These are phyloP conservation scores for Fopius arisanus DNA, from an alignment of 1,140 invertebrate species.

Conservation along the genomic window DNA sequence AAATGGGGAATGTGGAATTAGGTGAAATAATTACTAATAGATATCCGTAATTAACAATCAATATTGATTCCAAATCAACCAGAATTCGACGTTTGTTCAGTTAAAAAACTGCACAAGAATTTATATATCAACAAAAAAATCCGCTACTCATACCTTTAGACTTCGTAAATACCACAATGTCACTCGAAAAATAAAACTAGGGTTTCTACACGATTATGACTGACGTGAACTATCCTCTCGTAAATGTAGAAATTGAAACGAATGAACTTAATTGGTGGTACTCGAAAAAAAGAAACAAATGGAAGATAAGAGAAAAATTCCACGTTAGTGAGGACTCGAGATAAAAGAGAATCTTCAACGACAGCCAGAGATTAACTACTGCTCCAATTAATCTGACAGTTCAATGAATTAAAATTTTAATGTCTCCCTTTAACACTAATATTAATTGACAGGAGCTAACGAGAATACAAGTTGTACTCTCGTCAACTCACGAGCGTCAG, in stretches of 20 bases:
- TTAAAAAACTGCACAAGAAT: not conserved
- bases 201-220: not conserved
- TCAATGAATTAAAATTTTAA: not conserved
- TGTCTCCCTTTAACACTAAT: not conserved
- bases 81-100: not conserved
- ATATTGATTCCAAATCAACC: no score
- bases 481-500: conserved; percentile 1
- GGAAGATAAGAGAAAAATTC: not conserved
- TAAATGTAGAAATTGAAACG: not conserved
- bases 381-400: not conserved
- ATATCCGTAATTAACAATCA: no score
- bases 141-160: not conserved
- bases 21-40: no score
- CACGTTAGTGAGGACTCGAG: not conserved
- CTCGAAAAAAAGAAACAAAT: not conserved
- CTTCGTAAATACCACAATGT: not conserved
- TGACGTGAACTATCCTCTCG: not conserved
- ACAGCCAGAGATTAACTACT: not conserved
- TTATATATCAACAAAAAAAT: no score
- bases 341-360: not conserved
- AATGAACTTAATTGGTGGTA: not conserved
- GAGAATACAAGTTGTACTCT: conserved; percentile 2
- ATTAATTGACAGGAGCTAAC: not conserved
- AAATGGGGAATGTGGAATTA: no score
- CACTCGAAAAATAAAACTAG: not conserved